Base-by-base conservation (phyloP, 2,888 invertebrate genomes). In the Coecobrya sp. region DNA sequence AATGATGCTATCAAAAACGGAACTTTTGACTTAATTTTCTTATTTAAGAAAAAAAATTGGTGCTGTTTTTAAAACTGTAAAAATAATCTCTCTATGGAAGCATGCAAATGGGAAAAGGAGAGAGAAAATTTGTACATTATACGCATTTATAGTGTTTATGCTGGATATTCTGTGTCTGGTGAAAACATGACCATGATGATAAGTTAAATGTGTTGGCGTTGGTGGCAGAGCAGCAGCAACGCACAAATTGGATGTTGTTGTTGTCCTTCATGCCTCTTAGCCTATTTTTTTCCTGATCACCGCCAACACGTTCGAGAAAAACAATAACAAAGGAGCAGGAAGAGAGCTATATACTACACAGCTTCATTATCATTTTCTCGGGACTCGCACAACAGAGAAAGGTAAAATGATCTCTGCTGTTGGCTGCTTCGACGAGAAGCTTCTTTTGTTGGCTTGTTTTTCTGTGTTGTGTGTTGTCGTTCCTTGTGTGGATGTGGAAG, bases 321-420 rank as follows among this genome's bases (percentile, higher is more conserved):
- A n/a, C 62, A 22, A 22, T 10, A 62, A 10, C 25, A 49, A 49
- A 22, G n/a, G n/a, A n/a, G 62, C 62, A 62, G 62, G 10, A 22
- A n/a, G 19, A 22, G 62, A 13, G 55, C 55, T 55, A 55, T 22
- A 10, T 62, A 22, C n/a, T 22, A 49, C 11, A 49, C 25, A 62
- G 62, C 62, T 62, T 62, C 62, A 62, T 62, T 62, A 62, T 22
- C 59, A 62, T 22, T 62, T 62, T 62, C 62, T 62, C 25, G 62
- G 62, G 62, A 62, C 11, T 22, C 62, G 8, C 8, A 49, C 7
- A 25, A 62, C 22, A 22, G 62, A 62, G 62, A 62, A 62, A 62
- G 62, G 62, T 62, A 62, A 62, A 16, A 59, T 42, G 4, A 59
- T 59, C 62, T 62, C 22, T 62, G n/a, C 19, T 55, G n/a, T n/a